phyloP scores from a whole-genome alignment of 2,888 invertebrate species.

The Netelia fuscicornis region DNA sequence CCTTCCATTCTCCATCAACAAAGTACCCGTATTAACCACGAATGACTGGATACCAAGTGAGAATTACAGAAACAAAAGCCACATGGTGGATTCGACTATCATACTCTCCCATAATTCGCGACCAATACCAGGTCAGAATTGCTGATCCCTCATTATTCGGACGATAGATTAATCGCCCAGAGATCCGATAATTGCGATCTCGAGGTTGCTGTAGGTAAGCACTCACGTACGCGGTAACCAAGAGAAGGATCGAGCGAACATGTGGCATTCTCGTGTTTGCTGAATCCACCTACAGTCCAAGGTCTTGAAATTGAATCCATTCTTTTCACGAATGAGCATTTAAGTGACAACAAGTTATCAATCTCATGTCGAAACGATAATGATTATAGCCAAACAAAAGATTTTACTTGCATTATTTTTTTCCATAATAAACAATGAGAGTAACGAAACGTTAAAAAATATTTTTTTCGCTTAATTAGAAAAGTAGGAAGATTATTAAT shows the following conservation, averaged over 20 bases:
- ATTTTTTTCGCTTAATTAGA: neutral
- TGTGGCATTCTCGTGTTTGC: conserved; percentile 44
- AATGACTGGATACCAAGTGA: neutral
- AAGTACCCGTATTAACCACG: neutral
- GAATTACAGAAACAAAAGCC: neutral
- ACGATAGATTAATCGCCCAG: conserved; percentile 43
- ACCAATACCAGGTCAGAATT: conserved; percentile 13
- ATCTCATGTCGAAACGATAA: neutral
- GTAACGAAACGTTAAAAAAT: neutral
- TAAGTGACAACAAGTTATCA: neutral
- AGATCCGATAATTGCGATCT: conserved; percentile 56
- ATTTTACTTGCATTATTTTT: neutral
- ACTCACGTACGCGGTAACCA: conserved; percentile 2
- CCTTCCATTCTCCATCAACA: neutral
- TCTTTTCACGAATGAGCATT: neutral
- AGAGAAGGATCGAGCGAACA: conserved; percentile 3
- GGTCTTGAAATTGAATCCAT: conserved; percentile 1
- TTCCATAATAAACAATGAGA: neutral
- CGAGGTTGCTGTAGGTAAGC: conserved; percentile 2
- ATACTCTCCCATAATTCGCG: conserved; percentile 18
- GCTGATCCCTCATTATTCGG: conserved; percentile 21
- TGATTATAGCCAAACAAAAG: neutral
- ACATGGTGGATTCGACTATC: neutral
- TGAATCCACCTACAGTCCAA: conserved; percentile 12
- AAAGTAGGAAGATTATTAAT: neutral